phyloP scores from a whole-genome alignment of 2,113 vertebrate genomes.

The Garra rufa region DNA sequence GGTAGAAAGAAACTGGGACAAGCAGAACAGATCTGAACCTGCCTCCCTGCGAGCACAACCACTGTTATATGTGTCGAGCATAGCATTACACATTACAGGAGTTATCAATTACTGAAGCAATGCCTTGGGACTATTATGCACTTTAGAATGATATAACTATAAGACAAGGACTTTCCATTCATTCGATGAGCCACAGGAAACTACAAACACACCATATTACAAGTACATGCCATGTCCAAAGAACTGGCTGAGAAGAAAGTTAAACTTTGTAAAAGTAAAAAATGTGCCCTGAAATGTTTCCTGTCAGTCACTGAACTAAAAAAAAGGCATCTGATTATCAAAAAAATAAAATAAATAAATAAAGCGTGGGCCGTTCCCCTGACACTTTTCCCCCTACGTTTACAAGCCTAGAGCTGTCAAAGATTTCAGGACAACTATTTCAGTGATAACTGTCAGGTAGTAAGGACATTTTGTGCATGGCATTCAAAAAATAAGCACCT shows the following conservation, averaged over 20 bases:
- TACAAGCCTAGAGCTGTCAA: not conserved
- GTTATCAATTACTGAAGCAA: constrained; percentile 45
- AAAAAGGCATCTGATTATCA: not conserved
- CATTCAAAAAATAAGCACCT: not conserved
- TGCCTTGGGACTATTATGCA: constrained; percentile 47
- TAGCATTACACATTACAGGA: constrained; percentile 40
- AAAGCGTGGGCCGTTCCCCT: not conserved
- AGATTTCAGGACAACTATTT: constrained; percentile 4
- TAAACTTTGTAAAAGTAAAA: constrained; percentile 1
- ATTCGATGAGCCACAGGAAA: constrained; percentile 33
- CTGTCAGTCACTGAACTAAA: not conserved
- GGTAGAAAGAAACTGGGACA: not conserved
- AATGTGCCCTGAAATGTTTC: not conserved
- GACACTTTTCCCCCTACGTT: not conserved
- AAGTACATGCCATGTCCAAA: constrained; percentile 41
- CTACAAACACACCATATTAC: constrained; percentile 20
- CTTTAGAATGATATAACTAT: constrained; percentile 39
- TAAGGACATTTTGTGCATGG: not conserved
- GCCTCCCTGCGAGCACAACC: not conserved
- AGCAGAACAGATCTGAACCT: not conserved
- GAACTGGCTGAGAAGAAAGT: constrained; percentile 21
- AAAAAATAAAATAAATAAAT: not conserved
- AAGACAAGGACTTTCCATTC: constrained; percentile 14
- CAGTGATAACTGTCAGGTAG: not conserved
- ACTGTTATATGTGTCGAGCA: too few relatives aligned